Evolutionary conservation across 2,888 invertebrate genomes (phyloP).

Genomic region (Corythucha ciliata): DNA sequence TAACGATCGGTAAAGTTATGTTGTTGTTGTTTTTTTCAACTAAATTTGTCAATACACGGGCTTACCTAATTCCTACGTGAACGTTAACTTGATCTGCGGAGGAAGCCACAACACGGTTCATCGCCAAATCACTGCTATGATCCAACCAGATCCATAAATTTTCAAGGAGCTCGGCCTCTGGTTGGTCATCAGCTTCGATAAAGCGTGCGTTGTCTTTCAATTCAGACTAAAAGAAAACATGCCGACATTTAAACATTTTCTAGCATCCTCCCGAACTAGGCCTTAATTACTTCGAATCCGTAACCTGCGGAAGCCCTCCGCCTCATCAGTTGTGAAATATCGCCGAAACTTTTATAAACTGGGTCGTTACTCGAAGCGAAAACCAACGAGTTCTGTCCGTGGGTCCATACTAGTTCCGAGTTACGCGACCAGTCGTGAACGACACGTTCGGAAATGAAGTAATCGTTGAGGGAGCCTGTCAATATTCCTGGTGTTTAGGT

Average conservation of each 20-base stretch:
- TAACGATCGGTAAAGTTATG: no score
- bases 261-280: background rate
- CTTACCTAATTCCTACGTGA: slow-evolving; percentile 41
- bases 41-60: no score
- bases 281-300: slow-evolving; percentile 60
- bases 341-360: slow-evolving; percentile 50
- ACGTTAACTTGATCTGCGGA: slow-evolving; percentile 20
- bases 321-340: slow-evolving; percentile 65
- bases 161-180: no score
- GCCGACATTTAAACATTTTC: background rate
- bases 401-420: slow-evolving; percentile 64
- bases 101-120: slow-evolving; percentile 48
- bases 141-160: slow-evolving; percentile 83
- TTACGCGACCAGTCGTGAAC: slow-evolving; percentile 71
- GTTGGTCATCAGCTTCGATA: slow-evolving; percentile 60
- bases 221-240: slow-evolving; percentile 49
- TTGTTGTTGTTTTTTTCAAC: no score
- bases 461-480: slow-evolving; percentile 57
- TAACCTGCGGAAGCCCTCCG: slow-evolving; percentile 62
- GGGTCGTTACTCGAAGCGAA: slow-evolving; percentile 48
- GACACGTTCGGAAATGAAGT: slow-evolving; percentile 70
- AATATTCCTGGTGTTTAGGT: slow-evolving; percentile 18
- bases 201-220: slow-evolving; percentile 69
- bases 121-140: slow-evolving; percentile 57
- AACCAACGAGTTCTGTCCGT: slow-evolving; percentile 56